Evolutionary conservation across 2,113 vertebrate genomes (phyloP).

Genomic region (Prinia subflava): DNA sequence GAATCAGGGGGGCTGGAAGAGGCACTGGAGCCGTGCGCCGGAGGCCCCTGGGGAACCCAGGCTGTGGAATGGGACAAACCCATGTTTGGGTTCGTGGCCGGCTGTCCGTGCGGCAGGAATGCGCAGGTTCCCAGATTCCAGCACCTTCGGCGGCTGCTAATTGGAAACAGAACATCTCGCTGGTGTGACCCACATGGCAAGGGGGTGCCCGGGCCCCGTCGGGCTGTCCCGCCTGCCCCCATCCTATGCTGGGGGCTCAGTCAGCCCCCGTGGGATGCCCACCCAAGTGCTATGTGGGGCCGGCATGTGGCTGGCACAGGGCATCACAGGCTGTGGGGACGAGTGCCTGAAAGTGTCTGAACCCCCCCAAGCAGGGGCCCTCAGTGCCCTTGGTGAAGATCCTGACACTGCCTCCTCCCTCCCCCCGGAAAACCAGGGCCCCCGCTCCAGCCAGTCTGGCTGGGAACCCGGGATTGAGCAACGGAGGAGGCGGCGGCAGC

Average conservation of each 20-base stretch:
- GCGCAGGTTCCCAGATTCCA: conserved; percentile 53
- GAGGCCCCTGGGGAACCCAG: not conserved
- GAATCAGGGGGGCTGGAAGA: not conserved
- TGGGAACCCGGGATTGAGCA: conserved; percentile 56
- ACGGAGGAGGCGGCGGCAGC: conserved; percentile 21
- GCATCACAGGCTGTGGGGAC: rapidly evolving
- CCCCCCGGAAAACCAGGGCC: conserved; percentile 45
- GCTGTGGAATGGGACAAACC: not conserved
- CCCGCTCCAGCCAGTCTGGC: conserved; percentile 51
- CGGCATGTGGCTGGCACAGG: rapidly evolving
- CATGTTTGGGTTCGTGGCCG: conserved; percentile 40
- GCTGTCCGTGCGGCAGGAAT: conserved; percentile 32
- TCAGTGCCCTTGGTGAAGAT: not conserved
- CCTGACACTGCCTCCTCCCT: conserved; percentile 31
- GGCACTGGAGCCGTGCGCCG: not conserved
- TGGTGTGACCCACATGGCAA: not conserved
- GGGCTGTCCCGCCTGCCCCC: rapidly evolving
- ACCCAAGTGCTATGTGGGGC: rapidly evolving
- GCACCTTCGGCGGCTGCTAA: conserved; percentile 45
- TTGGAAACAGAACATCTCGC: conserved; percentile 60
- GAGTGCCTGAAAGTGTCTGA: not conserved
- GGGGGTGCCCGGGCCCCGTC: not conserved
- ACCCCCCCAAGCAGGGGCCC: conserved; percentile 22
- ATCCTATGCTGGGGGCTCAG: rapidly evolving
- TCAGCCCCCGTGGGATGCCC: not conserved